Evolutionary conservation across 2,888 invertebrate genomes (phyloP), one percentile per base, ranked within the genome.

Genomic region (Patella ulyssiponensis): DNA sequence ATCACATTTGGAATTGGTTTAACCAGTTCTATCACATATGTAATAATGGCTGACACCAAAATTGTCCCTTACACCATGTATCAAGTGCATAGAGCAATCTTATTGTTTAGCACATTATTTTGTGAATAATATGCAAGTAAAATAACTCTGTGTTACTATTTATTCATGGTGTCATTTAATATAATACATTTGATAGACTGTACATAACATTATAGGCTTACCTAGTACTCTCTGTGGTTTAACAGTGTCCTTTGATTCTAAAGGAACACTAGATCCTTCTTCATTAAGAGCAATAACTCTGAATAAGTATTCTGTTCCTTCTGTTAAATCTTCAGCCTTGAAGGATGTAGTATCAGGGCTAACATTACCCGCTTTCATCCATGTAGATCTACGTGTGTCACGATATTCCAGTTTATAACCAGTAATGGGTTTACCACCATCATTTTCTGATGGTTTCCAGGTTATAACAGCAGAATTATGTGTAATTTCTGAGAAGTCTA

Each of bases 241-340:
- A 64, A 87, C 79, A 3, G 86, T 79, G 69, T 86, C 87, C n/a
- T 82, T 80, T 3, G 84, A 79, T 69, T 87, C 96, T 74, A 97
- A 97, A 0, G 98, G 96, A 84, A 96, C 96, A 69, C 98, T 97
- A 0, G 96, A 96, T 3, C 98, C 98, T 1, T 98, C 98, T 84
- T 96, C 95, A 93, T 96, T 97, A 27, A 96, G 94, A 14, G 96
- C 97, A 73, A 94, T 93, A 0, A 97, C 96, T 23, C 97, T 94
- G 94, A 97, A 97, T 89, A 96, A 95, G 89, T 97, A 97, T 0
- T 95, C 95, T 93, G 97, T 96, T 77, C 97, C 97, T 77, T 86
- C 85, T 11, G 81, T 79, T 33, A 88, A 80, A 52, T 86, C 81
- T 17, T 77, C 73, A 17, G 81, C 80, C 33, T 73, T 83, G 77